Conservation (phyloP, 2,113 vertebrate species). For the Ageneiosus marmoratus region DNA sequence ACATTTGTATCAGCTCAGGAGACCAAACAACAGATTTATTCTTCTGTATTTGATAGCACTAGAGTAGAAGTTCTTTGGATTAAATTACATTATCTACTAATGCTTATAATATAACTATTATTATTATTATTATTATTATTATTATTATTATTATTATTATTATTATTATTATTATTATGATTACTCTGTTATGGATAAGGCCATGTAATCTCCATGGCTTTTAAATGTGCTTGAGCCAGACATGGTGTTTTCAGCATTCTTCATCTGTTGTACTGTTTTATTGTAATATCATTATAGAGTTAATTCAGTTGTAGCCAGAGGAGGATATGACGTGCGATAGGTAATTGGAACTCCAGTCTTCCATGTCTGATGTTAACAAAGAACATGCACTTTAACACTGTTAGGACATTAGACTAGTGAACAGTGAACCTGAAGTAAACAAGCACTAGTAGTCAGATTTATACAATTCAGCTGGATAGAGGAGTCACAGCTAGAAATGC, state of each 20-base stretch:
- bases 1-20: not conserved
- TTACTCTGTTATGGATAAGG: not conserved
- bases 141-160: too few relatives aligned
- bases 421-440: slow-evolving; percentile 43
- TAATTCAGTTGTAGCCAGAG: slow-evolving; percentile 8
- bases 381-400: slow-evolving; percentile 13
- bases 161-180: not conserved
- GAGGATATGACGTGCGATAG: slow-evolving; percentile 44
- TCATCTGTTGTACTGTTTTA: slow-evolving; percentile 22
- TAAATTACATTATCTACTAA: not conserved
- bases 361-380: slow-evolving; percentile 9
- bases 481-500: slow-evolving; percentile 9
- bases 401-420: slow-evolving; percentile 9
- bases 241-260: slow-evolving; percentile 22
- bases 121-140: too few relatives aligned
- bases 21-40: too few relatives aligned
- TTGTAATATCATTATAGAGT: slow-evolving; percentile 14
- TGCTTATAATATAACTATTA: too few relatives aligned
- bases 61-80: not conserved
- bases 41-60: not conserved
- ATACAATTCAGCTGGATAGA: slow-evolving; percentile 14
- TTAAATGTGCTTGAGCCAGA: not conserved
- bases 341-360: slow-evolving; percentile 39
- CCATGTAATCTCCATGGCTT: not conserved
- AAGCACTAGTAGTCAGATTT: not conserved